Evolutionary conservation across 2,113 vertebrate genomes (phyloP), one percentile per base, ranked within the genome.

Genomic region (Pionites leucogaster): DNA sequence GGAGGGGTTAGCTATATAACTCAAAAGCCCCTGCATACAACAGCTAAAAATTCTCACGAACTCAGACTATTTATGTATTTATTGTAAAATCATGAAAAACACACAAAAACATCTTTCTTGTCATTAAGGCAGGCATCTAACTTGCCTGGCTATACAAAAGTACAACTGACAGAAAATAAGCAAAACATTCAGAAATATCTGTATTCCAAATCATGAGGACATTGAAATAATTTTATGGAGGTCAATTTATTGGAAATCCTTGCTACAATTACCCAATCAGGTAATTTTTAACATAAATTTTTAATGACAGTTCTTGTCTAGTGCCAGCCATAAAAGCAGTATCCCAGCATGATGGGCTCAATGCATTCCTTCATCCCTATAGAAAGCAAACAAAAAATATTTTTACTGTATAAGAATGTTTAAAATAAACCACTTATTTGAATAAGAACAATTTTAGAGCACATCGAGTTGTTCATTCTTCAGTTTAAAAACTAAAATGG

Each of bases 1-100:
- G 75, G 74, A 96, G 87, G 24, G n/a, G 60, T 74, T 97, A 95
- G 60, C 60, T 97, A 11, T 82, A 63, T 67, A 77, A 65, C 86
- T 95, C 85, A 93, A 91, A 75, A 70, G 27, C 7, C 55, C 3
- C 41, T 42, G 70, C 46, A 71, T 75, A 68, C 27, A 77, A 82
- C 29, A 92, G 37, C 70, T 93, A 78, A 89, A 93, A 82, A 86
- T 91, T 98, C 86, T 69, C 92, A 95, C 39, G 49, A 39, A 65
- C 24, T 82, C 20, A 72, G n/a, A 63, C 46, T 90, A 62, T 82
- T 75, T 85, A 71, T 44, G 10, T 86, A 92, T 79, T 87, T 92
- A 65, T 93, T 91, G 95, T 57, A 90, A 86, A 95, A 82, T 95
- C 83, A 93, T 87, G 49, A 86, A 57, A 91, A 87, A 41, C 22